Percentiles rank a stretch among this genome's conserved stretches.
phyloP scores from a whole-genome alignment of 1,140 invertebrate genomes.

The Drosophila pseudoobscura region DNA sequence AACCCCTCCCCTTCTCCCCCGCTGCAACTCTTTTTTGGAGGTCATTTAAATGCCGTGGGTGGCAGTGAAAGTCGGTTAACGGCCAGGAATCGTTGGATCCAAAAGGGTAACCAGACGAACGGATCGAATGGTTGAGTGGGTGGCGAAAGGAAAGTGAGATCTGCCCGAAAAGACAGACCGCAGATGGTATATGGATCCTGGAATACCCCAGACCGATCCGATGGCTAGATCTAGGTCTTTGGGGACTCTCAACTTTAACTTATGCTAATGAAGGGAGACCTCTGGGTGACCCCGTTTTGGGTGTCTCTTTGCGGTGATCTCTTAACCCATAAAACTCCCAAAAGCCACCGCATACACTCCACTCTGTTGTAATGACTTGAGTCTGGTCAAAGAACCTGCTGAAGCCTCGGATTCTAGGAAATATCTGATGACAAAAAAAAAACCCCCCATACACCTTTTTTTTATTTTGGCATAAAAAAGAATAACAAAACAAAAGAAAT shows the following conservation, averaged over 20 bases:
- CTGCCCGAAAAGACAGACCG: slow-evolving; percentile 1
- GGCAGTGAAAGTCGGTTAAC: slow-evolving; percentile 73
- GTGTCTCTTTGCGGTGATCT: neutral
- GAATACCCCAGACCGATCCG: too few species aligned
- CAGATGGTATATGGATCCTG: neutral
- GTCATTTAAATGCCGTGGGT: slow-evolving; percentile 76
- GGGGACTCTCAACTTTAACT: too few species aligned
- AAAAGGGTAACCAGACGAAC: slow-evolving; percentile 23
- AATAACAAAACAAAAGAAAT: slow-evolving; percentile 41
- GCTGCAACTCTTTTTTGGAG: slow-evolving; percentile 51
- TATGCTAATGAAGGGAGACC: too few species aligned
- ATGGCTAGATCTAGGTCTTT: too few species aligned
- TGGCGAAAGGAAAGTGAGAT: slow-evolving; percentile 29
- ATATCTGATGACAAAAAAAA: slow-evolving; percentile 35
- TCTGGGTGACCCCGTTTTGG: neutral
- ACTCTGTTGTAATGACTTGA: slow-evolving; percentile 33
- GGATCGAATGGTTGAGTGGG: slow-evolving; percentile 4
- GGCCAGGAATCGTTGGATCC: slow-evolving; percentile 24
- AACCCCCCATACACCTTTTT: too few species aligned
- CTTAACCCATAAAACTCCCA: slow-evolving; percentile 2
- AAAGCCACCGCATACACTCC: neutral
- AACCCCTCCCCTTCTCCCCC: too few species aligned
- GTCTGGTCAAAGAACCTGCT: slow-evolving; percentile 54
- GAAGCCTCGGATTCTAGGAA: slow-evolving; percentile 47
- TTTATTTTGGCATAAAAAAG: slow-evolving; percentile 32